phyloP scores from a whole-genome alignment of 2,797 vertebrate species.

The Basileuterus tristriatus region DNA sequence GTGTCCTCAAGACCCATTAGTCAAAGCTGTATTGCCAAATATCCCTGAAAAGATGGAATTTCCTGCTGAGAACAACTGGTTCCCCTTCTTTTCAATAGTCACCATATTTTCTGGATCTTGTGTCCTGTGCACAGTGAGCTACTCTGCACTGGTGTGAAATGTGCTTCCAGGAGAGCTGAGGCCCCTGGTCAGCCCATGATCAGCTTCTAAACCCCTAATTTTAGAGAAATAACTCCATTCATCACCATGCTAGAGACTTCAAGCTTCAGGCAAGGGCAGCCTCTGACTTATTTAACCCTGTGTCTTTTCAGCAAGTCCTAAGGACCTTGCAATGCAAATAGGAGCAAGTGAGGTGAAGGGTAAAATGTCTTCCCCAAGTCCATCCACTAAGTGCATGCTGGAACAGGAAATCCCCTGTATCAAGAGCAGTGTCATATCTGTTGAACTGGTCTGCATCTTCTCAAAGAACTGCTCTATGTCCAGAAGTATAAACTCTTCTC shows the following conservation, averaged over 20 bases:
- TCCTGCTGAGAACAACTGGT: not conserved
- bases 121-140: not conserved
- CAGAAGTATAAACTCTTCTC: not conserved
- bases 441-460: not conserved
- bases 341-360: not conserved
- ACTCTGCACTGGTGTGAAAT: not conserved
- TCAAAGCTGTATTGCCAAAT: not conserved
- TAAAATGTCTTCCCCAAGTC: not conserved
- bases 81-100: not conserved
- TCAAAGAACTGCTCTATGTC: not conserved
- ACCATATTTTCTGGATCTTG: not conserved
- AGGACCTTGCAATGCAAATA: not conserved
- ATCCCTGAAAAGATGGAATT: not conserved
- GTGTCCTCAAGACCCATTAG: not conserved
- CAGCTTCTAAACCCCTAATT: not conserved
- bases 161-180: not conserved
- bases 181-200: not conserved
- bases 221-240: not conserved
- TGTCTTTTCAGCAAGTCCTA: not conserved
- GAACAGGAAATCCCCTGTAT: not conserved
- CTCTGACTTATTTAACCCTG: not conserved
- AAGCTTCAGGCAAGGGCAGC: not conserved
- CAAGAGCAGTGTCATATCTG: not conserved
- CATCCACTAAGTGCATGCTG: not conserved
- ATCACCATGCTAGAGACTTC: not conserved